Base-by-base conservation (phyloP, 2,888 invertebrate species). In the Aplocera efformata region DNA sequence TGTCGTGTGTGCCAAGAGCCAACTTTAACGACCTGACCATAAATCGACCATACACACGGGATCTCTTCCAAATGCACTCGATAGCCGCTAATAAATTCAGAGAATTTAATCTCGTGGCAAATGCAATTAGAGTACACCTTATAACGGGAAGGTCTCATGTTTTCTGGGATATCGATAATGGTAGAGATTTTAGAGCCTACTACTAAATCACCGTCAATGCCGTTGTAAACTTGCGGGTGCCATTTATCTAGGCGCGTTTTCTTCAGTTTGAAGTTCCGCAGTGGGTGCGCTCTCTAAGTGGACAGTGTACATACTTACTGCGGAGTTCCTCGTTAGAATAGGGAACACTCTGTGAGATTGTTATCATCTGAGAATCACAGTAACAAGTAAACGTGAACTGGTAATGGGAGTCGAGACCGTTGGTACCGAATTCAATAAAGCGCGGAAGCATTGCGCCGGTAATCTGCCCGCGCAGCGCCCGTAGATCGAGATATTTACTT, bases 401-500 rank as follows among this genome's bases (percentile, higher is more conserved):
- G 77, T 78, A 78, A 80, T 78, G 73, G 76, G 71, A 76, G 70
- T 67, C 58, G 66, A 63, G 67, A 63, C 60, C 67, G 69, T 68
- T 67, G 67, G 72, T 66, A 76, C 80, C 78, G 65, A 83, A 84
- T 82, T 83, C 77, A 80, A 83, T 84, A 77, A 72, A 75, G 71
- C 63, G 76, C 84, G 84, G 86, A 83, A 84, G 83, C 69, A 66
- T 63, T 62, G 70, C 70, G 65, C 67, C 72, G 63, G 75, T 71
- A 81, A 84, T 82, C 82, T 77, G 74, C 73, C 63, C 53, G 64
- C 67, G 52, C 67, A 67, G 74, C 71, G 70, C 66, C 63, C 66
- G 66, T 60, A 77, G 75, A 84, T 84, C 83, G 77, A 73, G 82
- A 83, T 85, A 78, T 78, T 78, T 79, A 70, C 83, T 83, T 86